These are phyloP conservation scores for Cygnus atratus DNA, from an alignment of 2,113 vertebrate genomes.

Conservation along the genomic window DNA sequence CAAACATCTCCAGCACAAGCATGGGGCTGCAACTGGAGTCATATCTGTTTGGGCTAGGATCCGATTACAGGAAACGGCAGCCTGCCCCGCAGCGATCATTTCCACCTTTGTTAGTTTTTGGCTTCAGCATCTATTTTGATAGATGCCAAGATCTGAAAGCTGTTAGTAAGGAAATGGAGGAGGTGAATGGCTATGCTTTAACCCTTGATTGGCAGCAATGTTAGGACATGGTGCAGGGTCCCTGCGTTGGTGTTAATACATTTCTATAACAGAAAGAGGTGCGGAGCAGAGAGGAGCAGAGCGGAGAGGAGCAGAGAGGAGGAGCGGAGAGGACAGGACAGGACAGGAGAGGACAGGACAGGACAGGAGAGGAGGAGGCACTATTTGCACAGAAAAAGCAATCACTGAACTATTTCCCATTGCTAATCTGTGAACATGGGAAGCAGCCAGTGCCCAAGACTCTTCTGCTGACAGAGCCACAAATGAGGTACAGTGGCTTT, in stretches of 20 bases:
- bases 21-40: background rate
- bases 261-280: background rate
- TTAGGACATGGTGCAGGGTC: rapidly evolving
- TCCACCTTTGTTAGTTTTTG: conserved; percentile 45
- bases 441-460: background rate
- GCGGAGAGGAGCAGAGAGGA: too few species aligned
- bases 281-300: background rate
- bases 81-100: background rate
- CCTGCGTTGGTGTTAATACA: background rate
- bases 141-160: conserved; percentile 21
- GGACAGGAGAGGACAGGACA: too few species aligned
- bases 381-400: background rate
- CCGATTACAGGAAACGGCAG: background rate
- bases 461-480: background rate
- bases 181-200: background rate
- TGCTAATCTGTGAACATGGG: background rate
- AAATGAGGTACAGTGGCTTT: background rate
- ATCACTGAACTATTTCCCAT: background rate
- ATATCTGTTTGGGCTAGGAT: background rate
- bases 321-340: too few species aligned
- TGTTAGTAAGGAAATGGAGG: conserved; percentile 4
- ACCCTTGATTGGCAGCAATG: background rate
- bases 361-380: background rate
- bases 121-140: conserved; percentile 27
- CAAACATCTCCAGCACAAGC: background rate